A percentile compares a stretch with the other conserved stretches of the same genome.
phyloP scores from a whole-genome alignment of 2,797 vertebrate species.

The Eutrigla gurnardus region DNA sequence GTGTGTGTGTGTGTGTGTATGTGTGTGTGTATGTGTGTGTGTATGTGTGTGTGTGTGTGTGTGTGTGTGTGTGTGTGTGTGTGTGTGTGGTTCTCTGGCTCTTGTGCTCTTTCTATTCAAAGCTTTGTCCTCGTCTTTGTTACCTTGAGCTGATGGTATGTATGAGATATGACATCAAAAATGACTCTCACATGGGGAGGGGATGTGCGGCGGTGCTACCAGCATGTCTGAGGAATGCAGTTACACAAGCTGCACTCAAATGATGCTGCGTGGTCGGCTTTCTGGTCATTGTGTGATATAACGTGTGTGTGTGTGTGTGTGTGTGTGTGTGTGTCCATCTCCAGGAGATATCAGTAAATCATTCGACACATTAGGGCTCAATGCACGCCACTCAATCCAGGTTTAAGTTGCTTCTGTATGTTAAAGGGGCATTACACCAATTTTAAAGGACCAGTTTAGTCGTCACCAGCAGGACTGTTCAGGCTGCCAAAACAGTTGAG shows the following conservation, averaged over 20 bases:
- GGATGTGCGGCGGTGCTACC: conserved; percentile 51
- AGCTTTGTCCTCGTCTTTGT: conserved; percentile 20
- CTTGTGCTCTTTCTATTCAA: conserved; percentile 21
- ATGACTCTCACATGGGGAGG: conserved; percentile 62
- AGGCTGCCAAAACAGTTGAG: not conserved
- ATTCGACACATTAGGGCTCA: conserved; percentile 7
- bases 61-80: not conserved
- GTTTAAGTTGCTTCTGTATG: not conserved
- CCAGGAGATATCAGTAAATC: not conserved
- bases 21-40: not conserved
- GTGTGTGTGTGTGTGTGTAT: not conserved
- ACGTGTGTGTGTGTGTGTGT: not conserved
- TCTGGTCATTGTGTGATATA: not conserved
- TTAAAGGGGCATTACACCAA: conserved; percentile 6
- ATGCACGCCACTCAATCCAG: not conserved
- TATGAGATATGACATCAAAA: conserved; percentile 71
- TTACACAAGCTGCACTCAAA: conserved; percentile 58
- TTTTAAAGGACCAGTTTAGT: not conserved
- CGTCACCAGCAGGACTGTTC: not conserved
- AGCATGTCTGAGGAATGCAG: conserved; percentile 53
- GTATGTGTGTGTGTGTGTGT: not conserved
- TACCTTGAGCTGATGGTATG: conserved; percentile 51
- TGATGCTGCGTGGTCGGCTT: conserved; percentile 23
- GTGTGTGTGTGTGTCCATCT: not conserved
- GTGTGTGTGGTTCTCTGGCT: not conserved